These are phyloP conservation scores for Tenebrio molitor DNA, from an alignment of 1,140 invertebrate genomes.

Conservation along the genomic window DNA sequence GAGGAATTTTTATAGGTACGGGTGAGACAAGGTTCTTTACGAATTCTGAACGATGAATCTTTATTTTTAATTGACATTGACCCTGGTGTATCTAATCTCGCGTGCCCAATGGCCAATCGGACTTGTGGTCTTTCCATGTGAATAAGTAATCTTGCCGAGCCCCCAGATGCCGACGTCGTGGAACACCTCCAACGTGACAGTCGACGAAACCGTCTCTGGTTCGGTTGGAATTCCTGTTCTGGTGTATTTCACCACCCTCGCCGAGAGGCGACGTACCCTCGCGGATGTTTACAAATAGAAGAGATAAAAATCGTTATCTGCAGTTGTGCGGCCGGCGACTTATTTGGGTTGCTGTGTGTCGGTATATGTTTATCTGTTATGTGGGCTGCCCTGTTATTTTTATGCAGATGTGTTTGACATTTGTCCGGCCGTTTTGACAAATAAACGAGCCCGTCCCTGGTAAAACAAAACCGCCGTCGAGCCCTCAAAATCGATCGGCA, in stretches of 20 bases:
- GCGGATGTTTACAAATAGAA: constrained; percentile 28
- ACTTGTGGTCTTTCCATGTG: not conserved
- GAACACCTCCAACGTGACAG: not conserved
- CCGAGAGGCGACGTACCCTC: not conserved
- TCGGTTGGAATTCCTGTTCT: no score
- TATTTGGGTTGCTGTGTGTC: constrained; percentile 44
- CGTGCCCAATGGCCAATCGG: not conserved
- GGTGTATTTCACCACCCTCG: not conserved
- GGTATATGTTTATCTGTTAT: constrained; percentile 47
- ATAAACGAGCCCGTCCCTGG: constrained; percentile 44
- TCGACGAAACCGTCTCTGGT: no score
- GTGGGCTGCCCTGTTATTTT: constrained; percentile 55
- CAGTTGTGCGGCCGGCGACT: constrained; percentile 6
- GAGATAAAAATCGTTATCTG: constrained; percentile 29
- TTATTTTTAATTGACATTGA: constrained; percentile 8
- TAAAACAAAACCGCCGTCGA: constrained; percentile 9
- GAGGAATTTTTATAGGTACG: no score
- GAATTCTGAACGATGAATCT: no score
- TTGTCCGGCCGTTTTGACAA: constrained; percentile 39
- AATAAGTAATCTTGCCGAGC: not conserved
- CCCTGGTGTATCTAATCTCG: constrained; percentile 1
- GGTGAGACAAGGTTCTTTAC: no score
- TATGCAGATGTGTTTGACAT: constrained; percentile 48
- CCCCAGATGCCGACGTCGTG: not conserved
- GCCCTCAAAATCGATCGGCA: not conserved